A percentile compares a stretch with the other conserved stretches of the same genome.
phyloP scores from a whole-genome alignment of 2,888 invertebrate species.

The Glyphotaelius pellucidus region DNA sequence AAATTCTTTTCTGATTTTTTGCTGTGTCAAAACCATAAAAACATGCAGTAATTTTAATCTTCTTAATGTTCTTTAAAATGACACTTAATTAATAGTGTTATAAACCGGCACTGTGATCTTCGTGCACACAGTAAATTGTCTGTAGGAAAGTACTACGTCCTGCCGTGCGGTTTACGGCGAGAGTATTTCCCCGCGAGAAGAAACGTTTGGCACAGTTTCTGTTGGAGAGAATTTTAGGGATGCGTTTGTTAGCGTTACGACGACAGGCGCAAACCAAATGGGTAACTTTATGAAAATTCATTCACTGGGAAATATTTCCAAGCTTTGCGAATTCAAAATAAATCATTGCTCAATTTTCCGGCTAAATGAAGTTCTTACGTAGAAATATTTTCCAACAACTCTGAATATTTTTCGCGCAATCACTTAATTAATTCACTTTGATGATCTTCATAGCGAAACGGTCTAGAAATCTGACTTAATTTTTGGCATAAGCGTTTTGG shows the following conservation, averaged over 20 bases:
- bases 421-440: background rate
- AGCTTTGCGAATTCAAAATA: background rate
- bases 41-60: background rate
- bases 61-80: background rate
- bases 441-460: background rate
- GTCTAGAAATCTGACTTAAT: background rate
- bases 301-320: background rate
- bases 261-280: slow-evolving; percentile 34
- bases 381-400: background rate
- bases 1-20: background rate
- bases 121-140: slow-evolving; percentile 15
- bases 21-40: background rate
- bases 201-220: slow-evolving; percentile 41
- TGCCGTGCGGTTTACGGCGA: slow-evolving; percentile 16
- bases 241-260: slow-evolving; percentile 31
- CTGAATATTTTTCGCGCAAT: background rate
- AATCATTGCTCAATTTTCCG: background rate
- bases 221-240: slow-evolving; percentile 4
- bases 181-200: slow-evolving; percentile 32
- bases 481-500: background rate
- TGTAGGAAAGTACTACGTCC: background rate
- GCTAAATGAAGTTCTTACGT: background rate
- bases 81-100: background rate
- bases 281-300: slow-evolving; percentile 32
- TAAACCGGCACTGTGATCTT: background rate